These are phyloP conservation scores for Glaucidium brasilianum DNA, from an alignment of 2,113 vertebrate genomes.

Conservation along the genomic window DNA sequence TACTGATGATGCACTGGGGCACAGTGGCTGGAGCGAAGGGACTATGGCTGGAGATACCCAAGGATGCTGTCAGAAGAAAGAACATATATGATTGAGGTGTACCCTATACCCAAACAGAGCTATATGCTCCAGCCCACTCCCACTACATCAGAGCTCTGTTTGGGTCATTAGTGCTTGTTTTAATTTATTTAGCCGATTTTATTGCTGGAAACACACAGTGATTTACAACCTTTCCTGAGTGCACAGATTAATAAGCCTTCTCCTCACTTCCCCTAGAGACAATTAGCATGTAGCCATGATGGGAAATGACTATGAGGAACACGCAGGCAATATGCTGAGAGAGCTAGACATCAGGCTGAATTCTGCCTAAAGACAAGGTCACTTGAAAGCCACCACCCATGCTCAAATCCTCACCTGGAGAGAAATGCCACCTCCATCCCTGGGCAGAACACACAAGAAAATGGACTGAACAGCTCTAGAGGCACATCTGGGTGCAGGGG, in stretches of 20 bases:
- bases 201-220: constrained; percentile 59
- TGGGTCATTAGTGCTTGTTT: constrained; percentile 72
- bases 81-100: background rate
- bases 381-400: background rate
- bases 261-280: constrained; percentile 65
- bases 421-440: background rate
- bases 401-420: background rate
- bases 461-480: background rate
- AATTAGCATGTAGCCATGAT: constrained; percentile 63
- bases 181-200: constrained; percentile 72
- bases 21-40: background rate
- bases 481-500: background rate
- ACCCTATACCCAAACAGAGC: background rate
- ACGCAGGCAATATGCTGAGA: background rate
- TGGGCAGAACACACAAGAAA: background rate
- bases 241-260: constrained; percentile 67
- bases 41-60: background rate
- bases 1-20: background rate
- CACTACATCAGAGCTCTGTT: constrained; percentile 55
- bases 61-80: background rate
- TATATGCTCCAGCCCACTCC: constrained; percentile 23
- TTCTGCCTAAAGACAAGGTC: background rate
- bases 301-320: constrained; percentile 51
- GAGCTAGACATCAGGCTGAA: background rate
- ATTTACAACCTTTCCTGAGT: constrained; percentile 65